These are phyloP conservation scores for Eulithis testata DNA, from an alignment of 2,888 invertebrate genomes.

Conservation along the genomic window DNA sequence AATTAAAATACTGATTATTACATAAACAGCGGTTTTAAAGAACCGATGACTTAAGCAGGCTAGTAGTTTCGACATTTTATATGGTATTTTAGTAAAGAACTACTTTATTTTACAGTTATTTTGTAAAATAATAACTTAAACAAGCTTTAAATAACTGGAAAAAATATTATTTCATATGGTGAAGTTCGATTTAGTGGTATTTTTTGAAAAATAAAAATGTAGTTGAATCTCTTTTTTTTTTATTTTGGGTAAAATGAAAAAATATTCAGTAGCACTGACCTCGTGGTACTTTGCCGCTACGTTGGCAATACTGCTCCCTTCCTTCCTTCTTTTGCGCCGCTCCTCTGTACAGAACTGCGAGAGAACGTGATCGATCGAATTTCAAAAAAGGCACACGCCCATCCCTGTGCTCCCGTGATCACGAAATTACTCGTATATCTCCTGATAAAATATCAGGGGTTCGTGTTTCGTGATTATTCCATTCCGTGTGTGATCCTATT, in stretches of 20 bases:
- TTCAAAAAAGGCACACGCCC: constrained; percentile 84
- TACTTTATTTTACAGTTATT: background rate
- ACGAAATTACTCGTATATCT: constrained; percentile 80
- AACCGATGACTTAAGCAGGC: background rate
- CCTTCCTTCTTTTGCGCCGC: constrained; percentile 84
- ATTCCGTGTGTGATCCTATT: constrained; percentile 71
- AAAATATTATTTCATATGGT: background rate
- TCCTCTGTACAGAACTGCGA: constrained; percentile 79
- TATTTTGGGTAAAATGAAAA: constrained; percentile 38
- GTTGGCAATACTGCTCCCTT: constrained; percentile 81
- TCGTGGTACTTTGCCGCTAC: constrained; percentile 74
- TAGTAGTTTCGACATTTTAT: background rate
- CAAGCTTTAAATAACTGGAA: background rate
- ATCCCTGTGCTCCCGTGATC: constrained; percentile 83
- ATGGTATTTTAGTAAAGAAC: background rate
- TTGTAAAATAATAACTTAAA: background rate
- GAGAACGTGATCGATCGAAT: constrained; percentile 84
- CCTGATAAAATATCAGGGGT: constrained; percentile 79
- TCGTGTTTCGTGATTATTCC: constrained; percentile 80
- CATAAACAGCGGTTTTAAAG: background rate
- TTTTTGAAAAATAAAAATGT: too few species aligned
- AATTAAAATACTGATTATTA: constrained; percentile 8
- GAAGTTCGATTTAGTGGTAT: too few species aligned
- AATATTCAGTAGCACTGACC: constrained; percentile 67
- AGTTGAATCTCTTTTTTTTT: constrained; percentile 14